Evolutionary conservation across 2,113 vertebrate genomes (phyloP), one percentile per base, ranked within the genome.

Genomic region (Erinaceus europaeus): DNA sequence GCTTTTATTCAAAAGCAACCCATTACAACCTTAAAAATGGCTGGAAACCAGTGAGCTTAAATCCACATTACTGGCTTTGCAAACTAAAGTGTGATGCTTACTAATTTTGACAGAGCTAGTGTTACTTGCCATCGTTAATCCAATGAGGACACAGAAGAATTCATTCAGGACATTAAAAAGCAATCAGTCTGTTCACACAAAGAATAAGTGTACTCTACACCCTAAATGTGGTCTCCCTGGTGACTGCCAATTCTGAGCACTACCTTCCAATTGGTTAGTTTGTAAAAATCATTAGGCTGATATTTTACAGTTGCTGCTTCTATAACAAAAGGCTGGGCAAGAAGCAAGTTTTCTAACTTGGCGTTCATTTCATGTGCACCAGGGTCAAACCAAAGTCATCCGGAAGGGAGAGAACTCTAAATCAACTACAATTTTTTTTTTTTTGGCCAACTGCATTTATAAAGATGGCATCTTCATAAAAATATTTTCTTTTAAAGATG

Each of bases 211-310:
- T 13, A 46, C 23, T 62, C 17, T 6, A 15, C 13, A 48, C 29
- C n/a, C n/a, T 80, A 61, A 88, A n/a, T 50, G 75, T 7, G 5
- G 86, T 88, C 86, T 90, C 90, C 82, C 65, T 69, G 69, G 85
- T 74, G 82, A 82, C 20, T 18, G 29, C 27, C 53, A 20, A n/a
- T 1, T n/a, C 21, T 62, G 76, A 80, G 18, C 0, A 0, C 48
- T 78, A 20, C 73, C 84, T 82, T 55, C 69, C 87, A 75, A 84
- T 1, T 40, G 53, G 87, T n/a, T 55, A 34, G 44, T 75, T 87
- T 86, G 46, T 82, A 84, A 77, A 71, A 73, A 55, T 32, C 1
- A 5, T 21, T 15, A 55, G 42, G 18, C 20, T 27, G 53, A 15
- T 25, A 38, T 73, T 64, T 89, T 55, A 86, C 46, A 55, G 32